These are phyloP conservation scores for Diceros bicornis DNA, from an alignment of 2,797 vertebrate species.

Conservation along the genomic window DNA sequence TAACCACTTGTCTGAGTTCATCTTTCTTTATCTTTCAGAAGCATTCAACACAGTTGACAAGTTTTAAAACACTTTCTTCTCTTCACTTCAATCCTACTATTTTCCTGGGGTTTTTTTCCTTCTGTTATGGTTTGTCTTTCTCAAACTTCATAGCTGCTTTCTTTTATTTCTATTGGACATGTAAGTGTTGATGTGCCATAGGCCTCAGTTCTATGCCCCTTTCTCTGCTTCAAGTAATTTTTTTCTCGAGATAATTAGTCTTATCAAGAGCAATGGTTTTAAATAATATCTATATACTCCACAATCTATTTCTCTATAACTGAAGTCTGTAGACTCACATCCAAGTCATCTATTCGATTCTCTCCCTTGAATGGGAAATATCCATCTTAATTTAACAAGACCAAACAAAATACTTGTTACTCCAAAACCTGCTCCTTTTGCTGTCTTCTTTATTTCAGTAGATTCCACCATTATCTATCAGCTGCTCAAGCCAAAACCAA, in stretches of 20 bases:
- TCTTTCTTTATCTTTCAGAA: not conserved
- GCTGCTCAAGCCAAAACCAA: not conserved
- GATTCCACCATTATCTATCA: not conserved
- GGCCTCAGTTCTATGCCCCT: not conserved
- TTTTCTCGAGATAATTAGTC: not conserved
- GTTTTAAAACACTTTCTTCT: not conserved
- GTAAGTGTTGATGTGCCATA: not conserved
- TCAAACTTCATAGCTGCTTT: not conserved
- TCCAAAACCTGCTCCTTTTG: not conserved
- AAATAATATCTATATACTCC: not conserved
- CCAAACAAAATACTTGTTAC: not conserved
- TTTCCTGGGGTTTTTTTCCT: not conserved
- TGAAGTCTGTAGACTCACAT: not conserved
- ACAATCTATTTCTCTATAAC: not conserved
- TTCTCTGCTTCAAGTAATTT: not conserved
- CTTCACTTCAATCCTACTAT: not conserved
- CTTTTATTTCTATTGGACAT: not conserved
- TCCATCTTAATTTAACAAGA: not conserved
- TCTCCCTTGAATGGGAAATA: not conserved
- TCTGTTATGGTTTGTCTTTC: not conserved
- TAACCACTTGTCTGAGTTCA: not conserved
- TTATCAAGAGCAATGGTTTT: not conserved
- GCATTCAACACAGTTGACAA: not conserved
- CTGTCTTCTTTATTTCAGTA: not conserved
- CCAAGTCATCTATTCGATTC: not conserved